A percentile compares a stretch with the other conserved stretches of the same genome.
Evolutionary conservation across 1,140 invertebrate species (phyloP).

Genomic region (Ylistrum balloti): DNA sequence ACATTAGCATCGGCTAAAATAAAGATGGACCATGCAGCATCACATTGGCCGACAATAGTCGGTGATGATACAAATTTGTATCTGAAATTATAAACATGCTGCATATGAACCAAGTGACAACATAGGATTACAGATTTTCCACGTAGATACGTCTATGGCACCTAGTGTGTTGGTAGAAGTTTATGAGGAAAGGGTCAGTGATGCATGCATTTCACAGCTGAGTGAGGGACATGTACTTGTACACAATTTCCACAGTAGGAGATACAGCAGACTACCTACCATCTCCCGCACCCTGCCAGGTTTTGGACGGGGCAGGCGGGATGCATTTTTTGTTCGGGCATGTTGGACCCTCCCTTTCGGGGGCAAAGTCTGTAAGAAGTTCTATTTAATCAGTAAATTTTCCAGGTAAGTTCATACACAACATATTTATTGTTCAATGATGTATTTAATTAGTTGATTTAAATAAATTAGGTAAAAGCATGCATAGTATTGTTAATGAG

Average conservation of each 20-base stretch:
- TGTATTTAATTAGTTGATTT: neutral
- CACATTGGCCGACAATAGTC: no score
- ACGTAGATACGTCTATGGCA: no score
- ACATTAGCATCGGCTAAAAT: no score
- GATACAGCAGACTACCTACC: neutral
- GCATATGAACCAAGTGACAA: no score
- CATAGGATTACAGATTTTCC: no score
- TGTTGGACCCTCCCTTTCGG: slow-evolving; percentile 11
- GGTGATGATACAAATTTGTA: no score
- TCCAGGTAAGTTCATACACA: neutral
- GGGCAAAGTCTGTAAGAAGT: slow-evolving; percentile 3
- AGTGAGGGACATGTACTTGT: neutral
- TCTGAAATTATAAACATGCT: no score
- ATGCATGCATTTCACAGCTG: neutral
- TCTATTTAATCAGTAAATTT: neutral
- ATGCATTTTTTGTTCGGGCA: neutral
- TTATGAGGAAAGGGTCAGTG: neutral
- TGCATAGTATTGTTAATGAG: no score
- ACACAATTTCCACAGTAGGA: neutral
- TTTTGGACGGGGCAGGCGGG: neutral
- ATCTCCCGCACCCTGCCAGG: slow-evolving; percentile 18
- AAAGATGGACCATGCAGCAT: no score
- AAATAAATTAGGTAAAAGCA: neutral
- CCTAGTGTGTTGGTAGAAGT: neutral
- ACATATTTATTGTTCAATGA: neutral